Conservation (phyloP, 2,797 vertebrate genomes). For the Myotis daubentonii region DNA sequence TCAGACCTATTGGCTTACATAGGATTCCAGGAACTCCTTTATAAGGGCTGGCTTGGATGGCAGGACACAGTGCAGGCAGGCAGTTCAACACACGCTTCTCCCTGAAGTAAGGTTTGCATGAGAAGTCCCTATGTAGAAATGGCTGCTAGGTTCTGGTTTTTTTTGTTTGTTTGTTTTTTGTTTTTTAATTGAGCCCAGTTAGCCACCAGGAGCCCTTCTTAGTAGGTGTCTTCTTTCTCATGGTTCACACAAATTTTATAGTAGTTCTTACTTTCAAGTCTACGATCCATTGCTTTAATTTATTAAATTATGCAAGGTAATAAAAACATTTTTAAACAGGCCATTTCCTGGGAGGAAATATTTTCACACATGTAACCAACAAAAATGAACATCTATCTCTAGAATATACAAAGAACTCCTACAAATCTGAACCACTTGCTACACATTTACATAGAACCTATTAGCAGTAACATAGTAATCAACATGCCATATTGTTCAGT, state of each 20-base stretch:
- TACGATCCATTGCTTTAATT: neutral
- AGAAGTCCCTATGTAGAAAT: neutral
- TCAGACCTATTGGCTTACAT: neutral
- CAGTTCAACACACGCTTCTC: neutral
- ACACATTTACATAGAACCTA: neutral
- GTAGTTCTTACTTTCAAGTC: neutral
- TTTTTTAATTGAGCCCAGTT: neutral
- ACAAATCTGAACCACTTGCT: neutral
- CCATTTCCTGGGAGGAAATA: neutral
- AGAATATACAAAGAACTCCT: neutral
- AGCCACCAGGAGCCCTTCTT: neutral
- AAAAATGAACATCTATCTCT: neutral
- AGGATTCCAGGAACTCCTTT: neutral
- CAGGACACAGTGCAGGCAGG: neutral
- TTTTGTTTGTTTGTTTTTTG: too few species aligned
- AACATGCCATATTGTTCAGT: neutral
- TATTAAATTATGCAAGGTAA: neutral
- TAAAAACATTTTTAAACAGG: neutral
- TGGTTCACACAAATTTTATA: neutral
- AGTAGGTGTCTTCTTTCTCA: neutral
- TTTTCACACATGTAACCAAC: neutral
- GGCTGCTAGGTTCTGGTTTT: neutral
- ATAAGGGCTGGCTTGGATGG: neutral
- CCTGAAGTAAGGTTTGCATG: neutral
- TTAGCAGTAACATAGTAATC: neutral